phyloP scores from a whole-genome alignment of 2,113 vertebrate species.

The Catharus bicknelli region DNA sequence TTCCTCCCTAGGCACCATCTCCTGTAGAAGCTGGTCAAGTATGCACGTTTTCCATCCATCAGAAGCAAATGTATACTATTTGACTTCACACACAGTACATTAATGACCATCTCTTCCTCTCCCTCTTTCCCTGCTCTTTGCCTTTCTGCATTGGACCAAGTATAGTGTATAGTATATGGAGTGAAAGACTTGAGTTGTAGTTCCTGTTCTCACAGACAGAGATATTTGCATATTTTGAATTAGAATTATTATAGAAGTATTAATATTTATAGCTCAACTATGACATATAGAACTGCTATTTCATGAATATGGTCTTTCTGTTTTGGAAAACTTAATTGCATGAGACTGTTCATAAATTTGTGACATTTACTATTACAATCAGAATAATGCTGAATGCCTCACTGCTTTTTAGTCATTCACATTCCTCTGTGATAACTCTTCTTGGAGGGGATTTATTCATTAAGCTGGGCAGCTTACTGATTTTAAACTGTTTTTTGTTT shows the following conservation, averaged over 20 bases:
- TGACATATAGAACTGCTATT: background rate
- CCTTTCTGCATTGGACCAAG: background rate
- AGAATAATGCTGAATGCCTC: background rate
- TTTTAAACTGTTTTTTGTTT: background rate
- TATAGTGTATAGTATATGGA: background rate
- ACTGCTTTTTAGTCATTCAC: background rate
- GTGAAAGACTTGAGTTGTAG: background rate
- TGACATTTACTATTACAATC: background rate
- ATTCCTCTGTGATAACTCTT: background rate
- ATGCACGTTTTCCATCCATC: background rate
- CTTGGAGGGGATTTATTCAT: background rate
- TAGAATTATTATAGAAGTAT: background rate
- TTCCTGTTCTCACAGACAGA: background rate
- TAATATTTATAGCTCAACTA: background rate
- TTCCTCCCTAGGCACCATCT: background rate
- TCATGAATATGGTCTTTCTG: background rate
- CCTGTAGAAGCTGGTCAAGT: background rate
- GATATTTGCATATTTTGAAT: background rate
- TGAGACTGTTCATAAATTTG: background rate
- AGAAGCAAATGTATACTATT: background rate
- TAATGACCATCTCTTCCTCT: background rate
- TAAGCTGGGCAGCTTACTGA: background rate
- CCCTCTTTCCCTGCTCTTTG: fast-evolving
- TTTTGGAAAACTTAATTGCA: background rate
- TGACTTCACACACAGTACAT: background rate